Evolutionary conservation across 2,113 vertebrate genomes (phyloP), one percentile per base, ranked within the genome.

Genomic region (Microcebus lehilahytsara): DNA sequence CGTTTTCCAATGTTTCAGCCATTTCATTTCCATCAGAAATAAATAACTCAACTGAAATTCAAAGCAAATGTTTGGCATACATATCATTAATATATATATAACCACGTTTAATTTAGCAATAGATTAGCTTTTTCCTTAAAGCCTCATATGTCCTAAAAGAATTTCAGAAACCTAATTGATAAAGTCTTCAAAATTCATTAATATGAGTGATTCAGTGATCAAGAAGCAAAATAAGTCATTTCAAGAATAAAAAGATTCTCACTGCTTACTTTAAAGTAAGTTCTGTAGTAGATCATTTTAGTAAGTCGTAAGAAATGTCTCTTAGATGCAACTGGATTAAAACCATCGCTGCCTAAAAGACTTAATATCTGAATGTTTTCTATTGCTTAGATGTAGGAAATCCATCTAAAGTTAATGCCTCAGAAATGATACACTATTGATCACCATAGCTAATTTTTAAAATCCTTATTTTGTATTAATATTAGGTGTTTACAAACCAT

Each of bases 181-280:
- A 30, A 93, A 94, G 12, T 23, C 34, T 97, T 69, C 20, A 83
- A 53, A 56, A 16, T 89, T 96, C 77, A 42, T 27, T 12, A 3
- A 87, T 85, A 60, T 51, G 9, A 95, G 51, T 49, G 58, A 30
- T 27, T 79, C 40, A 37, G 37, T 64, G 42, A 49, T 80, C 19
- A 81, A 89, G 27, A 93, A 71, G 3, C 16, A 93, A 93, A 95
- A 40, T 49, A 92, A 92, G 19, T 69, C 81, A 94, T 89, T 87
- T 91, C 34, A 88, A 56, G 23, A 90, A 49, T 83, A 72, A 40
- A 67, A 85, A 34, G 5, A 0, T 85, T 92, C 69, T 80, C 32
- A 49, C 23, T 37, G 37, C 71, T 89, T 89, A 4, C 11, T 6
- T 53, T 72, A 79, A 93, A 37, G 64, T 79, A 81, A 34, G 6